Evolutionary conservation across 2,113 vertebrate genomes (phyloP).

Genomic region (Ciconia maguari): DNA sequence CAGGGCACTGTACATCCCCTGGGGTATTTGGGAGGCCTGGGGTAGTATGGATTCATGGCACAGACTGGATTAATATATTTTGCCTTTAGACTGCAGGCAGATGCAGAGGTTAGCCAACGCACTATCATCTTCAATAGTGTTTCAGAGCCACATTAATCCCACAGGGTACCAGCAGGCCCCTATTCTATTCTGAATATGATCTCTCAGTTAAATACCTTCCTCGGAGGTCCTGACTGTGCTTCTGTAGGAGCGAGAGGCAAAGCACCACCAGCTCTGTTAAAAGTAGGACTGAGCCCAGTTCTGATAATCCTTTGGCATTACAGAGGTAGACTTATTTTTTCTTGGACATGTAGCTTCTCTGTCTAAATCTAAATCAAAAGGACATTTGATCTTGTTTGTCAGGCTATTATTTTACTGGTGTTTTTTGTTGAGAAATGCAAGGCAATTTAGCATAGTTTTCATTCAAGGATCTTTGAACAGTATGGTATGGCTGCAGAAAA

Average conservation of each 20-base stretch:
- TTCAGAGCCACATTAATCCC: conserved; percentile 9
- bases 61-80: neutral
- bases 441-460: neutral
- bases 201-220: neutral
- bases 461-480: neutral
- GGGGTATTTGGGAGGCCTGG: neutral
- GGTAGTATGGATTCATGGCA: neutral
- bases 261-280: neutral
- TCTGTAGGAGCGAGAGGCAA: neutral
- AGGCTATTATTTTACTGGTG: neutral
- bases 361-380: conserved; percentile 2
- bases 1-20: neutral
- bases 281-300: neutral
- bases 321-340: neutral
- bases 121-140: neutral
- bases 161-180: neutral
- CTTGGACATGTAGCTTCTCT: neutral
- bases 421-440: neutral
- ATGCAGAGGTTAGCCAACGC: neutral
- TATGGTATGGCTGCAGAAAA: neutral
- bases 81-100: neutral
- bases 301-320: neutral
- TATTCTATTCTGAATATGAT: conserved; percentile 14
- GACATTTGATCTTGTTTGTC: neutral
- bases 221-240: neutral